Conservation (phyloP, 2,113 vertebrate genomes). For the Ctenodactylus gundi region DNA sequence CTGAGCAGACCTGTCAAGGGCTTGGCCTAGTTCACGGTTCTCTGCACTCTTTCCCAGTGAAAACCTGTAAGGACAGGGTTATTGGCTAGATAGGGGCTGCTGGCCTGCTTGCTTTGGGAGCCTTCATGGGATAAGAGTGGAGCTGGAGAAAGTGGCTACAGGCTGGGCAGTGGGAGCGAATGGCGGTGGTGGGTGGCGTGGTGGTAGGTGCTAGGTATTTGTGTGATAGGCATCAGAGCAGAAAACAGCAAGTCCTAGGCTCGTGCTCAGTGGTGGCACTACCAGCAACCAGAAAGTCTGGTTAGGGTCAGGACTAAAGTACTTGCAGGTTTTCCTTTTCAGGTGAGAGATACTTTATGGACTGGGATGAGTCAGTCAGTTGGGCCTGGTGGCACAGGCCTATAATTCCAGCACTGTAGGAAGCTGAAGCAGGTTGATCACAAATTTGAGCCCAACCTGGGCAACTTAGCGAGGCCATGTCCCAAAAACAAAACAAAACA, state of each 20-base stretch:
- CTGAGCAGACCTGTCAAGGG: not conserved
- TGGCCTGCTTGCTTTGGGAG: constrained; percentile 11
- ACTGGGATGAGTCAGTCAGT: not conserved
- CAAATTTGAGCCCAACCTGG: too few relatives aligned
- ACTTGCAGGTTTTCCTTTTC: not conserved
- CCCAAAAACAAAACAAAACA: too few relatives aligned
- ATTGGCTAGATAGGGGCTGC: not conserved
- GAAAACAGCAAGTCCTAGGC: not conserved
- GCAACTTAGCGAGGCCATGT: too few relatives aligned
- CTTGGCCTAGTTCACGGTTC: not conserved
- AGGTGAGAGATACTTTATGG: not conserved
- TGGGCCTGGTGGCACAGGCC: too few relatives aligned
- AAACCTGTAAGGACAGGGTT: not conserved
- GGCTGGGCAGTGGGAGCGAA: not conserved
- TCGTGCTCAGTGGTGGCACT: not conserved
- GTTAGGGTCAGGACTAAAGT: constrained; percentile 44
- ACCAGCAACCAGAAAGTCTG: not conserved
- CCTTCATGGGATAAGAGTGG: not conserved
- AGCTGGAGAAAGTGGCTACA: not conserved
- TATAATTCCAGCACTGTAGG: too few relatives aligned
- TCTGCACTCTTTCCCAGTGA: not conserved
- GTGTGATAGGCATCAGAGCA: constrained; percentile 3
- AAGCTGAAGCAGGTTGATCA: too few relatives aligned
- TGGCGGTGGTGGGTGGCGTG: not conserved
- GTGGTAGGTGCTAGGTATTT: not conserved